Conservation (phyloP, 2,113 vertebrate species). For the Lophura nycthemera region DNA sequence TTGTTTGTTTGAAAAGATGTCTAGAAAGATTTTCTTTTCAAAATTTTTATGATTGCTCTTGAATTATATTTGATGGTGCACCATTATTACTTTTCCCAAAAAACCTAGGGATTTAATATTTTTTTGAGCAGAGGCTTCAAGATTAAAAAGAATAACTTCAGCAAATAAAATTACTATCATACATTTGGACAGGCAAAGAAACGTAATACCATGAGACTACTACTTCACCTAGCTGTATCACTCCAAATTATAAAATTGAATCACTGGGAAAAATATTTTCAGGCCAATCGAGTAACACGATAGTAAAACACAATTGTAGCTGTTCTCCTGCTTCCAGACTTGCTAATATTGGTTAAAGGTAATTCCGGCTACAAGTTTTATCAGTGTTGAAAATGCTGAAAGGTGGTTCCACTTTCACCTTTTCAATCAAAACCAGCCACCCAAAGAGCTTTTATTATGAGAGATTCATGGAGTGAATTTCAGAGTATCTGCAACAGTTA, state of each 20-base stretch:
- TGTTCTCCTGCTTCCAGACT: background rate
- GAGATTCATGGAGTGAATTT: constrained; percentile 40
- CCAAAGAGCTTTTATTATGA: constrained; percentile 28
- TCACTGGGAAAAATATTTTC: constrained; percentile 35
- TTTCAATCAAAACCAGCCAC: constrained; percentile 45
- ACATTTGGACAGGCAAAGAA: constrained; percentile 4
- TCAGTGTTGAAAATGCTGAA: constrained; percentile 9
- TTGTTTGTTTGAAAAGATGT: background rate
- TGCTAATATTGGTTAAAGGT: background rate
- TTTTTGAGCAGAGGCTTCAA: constrained; percentile 29
- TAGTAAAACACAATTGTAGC: constrained; percentile 13
- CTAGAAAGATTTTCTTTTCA: background rate
- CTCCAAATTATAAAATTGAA: constrained; percentile 47
- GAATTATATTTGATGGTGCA: constrained; percentile 27
- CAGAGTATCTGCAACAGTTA: constrained; percentile 5
- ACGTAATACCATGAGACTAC: background rate
- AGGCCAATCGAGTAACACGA: constrained; percentile 6
- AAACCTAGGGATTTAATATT: background rate
- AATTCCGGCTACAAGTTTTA: constrained; percentile 12
- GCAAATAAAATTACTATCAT: constrained; percentile 4
- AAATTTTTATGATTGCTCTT: background rate
- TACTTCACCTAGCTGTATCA: background rate
- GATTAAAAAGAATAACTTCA: constrained; percentile 35
- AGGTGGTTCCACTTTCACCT: background rate
- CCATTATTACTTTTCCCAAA: background rate